A percentile compares a stretch with the other conserved stretches of the same genome.
phyloP scores from a whole-genome alignment of 2,113 vertebrate species.

The Calyptomena viridis region DNA sequence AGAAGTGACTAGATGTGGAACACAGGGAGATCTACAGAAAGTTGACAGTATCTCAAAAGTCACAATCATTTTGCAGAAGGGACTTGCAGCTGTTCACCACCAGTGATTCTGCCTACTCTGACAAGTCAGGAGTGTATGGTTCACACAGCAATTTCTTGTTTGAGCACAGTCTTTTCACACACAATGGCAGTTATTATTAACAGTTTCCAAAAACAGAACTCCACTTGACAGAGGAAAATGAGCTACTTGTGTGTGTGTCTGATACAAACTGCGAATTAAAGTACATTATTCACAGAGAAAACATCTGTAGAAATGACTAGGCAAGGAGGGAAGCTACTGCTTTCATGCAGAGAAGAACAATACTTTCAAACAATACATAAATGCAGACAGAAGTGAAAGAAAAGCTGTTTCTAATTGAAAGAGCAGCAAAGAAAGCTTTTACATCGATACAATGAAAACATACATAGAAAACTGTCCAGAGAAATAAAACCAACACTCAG shows the following conservation, averaged over 20 bases:
- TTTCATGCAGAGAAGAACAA: background rate
- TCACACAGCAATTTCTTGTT: background rate
- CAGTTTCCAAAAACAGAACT: background rate
- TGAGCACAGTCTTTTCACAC: background rate
- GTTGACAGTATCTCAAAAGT: background rate
- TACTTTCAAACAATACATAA: background rate
- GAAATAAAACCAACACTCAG: background rate
- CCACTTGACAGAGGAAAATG: background rate
- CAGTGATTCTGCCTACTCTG: background rate
- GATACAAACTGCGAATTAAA: background rate
- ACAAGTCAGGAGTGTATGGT: background rate
- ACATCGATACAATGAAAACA: background rate
- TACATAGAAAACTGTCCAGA: background rate
- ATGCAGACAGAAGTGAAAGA: background rate
- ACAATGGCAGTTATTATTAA: slow-evolving; percentile 10
- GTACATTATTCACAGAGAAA: background rate
- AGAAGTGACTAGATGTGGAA: background rate
- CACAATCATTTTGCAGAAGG: background rate
- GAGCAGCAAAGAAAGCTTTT: slow-evolving; percentile 8
- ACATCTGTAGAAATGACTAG: background rate
- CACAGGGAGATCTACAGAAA: background rate
- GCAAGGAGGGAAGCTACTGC: background rate
- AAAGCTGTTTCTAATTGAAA: slow-evolving; percentile 3
- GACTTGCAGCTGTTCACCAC: background rate
- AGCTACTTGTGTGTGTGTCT: background rate